phyloP scores from a whole-genome alignment of 2,888 invertebrate species.

The Gastracanthus pulcherrimus region DNA sequence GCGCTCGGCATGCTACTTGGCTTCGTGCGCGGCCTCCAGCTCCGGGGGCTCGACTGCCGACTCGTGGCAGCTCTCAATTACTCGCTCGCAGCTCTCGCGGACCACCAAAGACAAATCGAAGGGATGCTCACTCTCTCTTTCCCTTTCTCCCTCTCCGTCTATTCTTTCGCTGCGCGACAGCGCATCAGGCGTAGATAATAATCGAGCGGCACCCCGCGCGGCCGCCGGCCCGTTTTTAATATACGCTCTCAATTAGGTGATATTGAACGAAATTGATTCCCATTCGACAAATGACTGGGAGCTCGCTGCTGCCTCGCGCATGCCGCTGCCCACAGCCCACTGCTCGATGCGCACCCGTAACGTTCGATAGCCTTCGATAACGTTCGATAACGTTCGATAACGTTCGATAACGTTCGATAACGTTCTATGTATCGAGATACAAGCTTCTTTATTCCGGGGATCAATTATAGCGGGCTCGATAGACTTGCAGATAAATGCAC shows the following conservation, averaged over 20 bases:
- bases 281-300: constrained; percentile 46
- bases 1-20: background rate
- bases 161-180: background rate
- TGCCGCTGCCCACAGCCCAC: no score
- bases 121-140: constrained; percentile 21
- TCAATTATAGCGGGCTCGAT: no score
- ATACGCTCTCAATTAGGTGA: constrained; percentile 61
- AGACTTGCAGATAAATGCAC: no score
- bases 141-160: background rate
- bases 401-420: no score
- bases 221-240: constrained; percentile 60
- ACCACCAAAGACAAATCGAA: no score
- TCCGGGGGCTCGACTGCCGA: constrained; percentile 31
- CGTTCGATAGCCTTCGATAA: no score
- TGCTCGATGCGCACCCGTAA: no score
- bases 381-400: no score
- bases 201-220: background rate
- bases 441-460: no score
- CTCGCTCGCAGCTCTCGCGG: no score
- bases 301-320: no score
- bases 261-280: constrained; percentile 65
- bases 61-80: constrained; percentile 9
- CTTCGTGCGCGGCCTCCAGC: background rate
- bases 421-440: no score
- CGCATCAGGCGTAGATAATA: constrained; percentile 21